Evolutionary conservation across 2,113 vertebrate genomes (phyloP).

Genomic region (Chlamydotis undulata): DNA sequence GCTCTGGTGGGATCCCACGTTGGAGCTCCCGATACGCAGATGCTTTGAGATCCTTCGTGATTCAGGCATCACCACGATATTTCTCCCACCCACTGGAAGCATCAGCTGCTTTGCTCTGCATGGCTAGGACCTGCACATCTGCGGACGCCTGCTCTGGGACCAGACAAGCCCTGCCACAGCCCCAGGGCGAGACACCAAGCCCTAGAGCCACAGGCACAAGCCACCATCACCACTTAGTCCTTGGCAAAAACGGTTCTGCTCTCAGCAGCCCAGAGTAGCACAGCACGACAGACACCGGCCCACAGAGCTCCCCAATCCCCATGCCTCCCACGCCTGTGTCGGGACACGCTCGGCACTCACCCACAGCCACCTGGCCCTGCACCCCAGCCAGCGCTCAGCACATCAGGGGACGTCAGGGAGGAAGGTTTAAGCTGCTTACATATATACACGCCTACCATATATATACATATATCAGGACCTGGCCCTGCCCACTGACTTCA

Average conservation of each 20-base stretch:
- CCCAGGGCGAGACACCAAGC: neutral
- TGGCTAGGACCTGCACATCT: neutral
- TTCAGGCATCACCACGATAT: too few species aligned
- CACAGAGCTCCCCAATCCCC: fast-evolving
- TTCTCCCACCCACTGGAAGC: neutral
- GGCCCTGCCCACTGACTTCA: neutral
- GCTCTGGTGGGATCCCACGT: fast-evolving
- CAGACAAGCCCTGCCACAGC: neutral
- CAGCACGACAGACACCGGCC: neutral
- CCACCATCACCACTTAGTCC: too few species aligned
- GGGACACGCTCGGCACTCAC: neutral
- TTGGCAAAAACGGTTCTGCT: neutral
- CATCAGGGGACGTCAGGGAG: fast-evolving
- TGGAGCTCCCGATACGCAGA: neutral
- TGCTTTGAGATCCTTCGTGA: fast-evolving
- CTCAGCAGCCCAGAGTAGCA: too few species aligned
- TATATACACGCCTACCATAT: too few species aligned
- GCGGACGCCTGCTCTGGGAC: neutral
- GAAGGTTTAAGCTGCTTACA: neutral
- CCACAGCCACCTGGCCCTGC: neutral
- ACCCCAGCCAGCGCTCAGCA: too few species aligned
- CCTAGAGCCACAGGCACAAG: neutral
- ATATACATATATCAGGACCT: neutral
- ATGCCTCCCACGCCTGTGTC: fast-evolving
- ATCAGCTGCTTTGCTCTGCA: neutral